phyloP scores from a whole-genome alignment of 2,113 vertebrate species.

The Catharus bicknelli region DNA sequence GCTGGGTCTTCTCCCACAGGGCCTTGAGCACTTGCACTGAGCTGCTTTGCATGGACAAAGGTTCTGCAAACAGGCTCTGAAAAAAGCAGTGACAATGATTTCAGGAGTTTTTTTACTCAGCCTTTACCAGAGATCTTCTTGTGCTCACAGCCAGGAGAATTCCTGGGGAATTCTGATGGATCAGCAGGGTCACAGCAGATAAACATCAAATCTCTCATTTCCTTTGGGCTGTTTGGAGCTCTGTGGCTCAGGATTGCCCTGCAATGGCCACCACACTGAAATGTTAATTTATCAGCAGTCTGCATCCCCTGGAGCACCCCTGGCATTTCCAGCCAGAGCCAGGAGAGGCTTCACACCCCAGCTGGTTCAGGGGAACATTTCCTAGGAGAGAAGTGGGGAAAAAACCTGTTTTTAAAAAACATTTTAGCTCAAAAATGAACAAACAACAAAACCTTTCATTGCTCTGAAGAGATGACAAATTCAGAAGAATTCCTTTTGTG shows the following conservation, averaged over 20 bases:
- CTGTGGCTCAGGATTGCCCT: not conserved
- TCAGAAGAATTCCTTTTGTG: too few relatives aligned
- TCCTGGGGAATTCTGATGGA: rapidly evolving
- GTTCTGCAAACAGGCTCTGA: slow-evolving; percentile 84
- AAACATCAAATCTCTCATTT: not conserved
- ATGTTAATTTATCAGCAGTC: too few relatives aligned
- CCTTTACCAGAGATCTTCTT: not conserved
- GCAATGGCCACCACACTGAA: too few relatives aligned
- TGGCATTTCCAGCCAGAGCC: rapidly evolving
- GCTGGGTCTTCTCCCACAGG: slow-evolving; percentile 88
- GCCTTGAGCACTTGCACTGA: slow-evolving; percentile 81
- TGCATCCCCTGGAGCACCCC: not conserved
- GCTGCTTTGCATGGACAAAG: slow-evolving; percentile 77
- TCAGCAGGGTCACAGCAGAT: not conserved
- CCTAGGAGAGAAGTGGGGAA: too few relatives aligned
- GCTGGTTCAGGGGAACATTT: too few relatives aligned
- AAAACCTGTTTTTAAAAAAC: too few relatives aligned
- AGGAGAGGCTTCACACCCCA: not conserved
- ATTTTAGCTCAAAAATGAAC: too few relatives aligned
- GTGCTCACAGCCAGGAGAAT: rapidly evolving
- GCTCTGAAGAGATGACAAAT: too few relatives aligned
- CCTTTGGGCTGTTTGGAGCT: not conserved
- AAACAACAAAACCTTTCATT: too few relatives aligned
- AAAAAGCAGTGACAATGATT: not conserved
- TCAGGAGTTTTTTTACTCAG: not conserved